phyloP scores from a whole-genome alignment of 2,888 invertebrate genomes.

The Apamea monoglypha region DNA sequence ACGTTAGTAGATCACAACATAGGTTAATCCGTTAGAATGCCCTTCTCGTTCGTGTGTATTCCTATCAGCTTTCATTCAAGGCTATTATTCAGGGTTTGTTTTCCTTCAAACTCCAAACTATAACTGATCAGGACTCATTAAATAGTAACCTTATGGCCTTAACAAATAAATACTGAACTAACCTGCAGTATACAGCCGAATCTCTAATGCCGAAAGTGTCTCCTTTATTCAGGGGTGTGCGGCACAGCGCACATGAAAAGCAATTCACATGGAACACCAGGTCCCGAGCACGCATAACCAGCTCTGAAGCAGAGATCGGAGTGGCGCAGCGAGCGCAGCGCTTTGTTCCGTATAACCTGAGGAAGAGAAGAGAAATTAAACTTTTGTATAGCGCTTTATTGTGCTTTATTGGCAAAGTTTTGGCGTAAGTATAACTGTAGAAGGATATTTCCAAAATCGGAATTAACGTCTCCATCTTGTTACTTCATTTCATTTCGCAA shows the following conservation, averaged over 20 bases:
- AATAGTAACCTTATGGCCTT: background rate
- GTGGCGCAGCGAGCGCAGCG: constrained; percentile 97
- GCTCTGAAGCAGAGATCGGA: constrained; percentile 96
- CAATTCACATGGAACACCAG: constrained; percentile 98
- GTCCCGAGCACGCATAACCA: constrained; percentile 98
- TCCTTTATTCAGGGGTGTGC: constrained; percentile 96
- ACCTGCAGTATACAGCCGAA: constrained; percentile 96
- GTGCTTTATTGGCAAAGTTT: background rate
- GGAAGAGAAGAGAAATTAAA: constrained; percentile 9
- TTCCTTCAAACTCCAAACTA: background rate
- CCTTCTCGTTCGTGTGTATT: background rate
- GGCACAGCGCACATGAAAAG: constrained; percentile 97
- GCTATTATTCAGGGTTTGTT: background rate
- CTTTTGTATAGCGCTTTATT: background rate
- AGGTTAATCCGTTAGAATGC: background rate
- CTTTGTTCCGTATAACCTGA: constrained; percentile 97
- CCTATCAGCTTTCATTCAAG: background rate
- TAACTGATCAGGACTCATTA: background rate
- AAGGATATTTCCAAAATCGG: no score
- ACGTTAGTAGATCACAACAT: background rate
- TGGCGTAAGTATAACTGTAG: background rate
- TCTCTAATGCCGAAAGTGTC: constrained; percentile 98
- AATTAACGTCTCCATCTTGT: no score
- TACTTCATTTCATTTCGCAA: background rate
- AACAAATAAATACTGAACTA: constrained; percentile 5